These are phyloP conservation scores for Coracias cyanogaster DNA, from an alignment of 2,797 vertebrate species.

Conservation along the genomic window DNA sequence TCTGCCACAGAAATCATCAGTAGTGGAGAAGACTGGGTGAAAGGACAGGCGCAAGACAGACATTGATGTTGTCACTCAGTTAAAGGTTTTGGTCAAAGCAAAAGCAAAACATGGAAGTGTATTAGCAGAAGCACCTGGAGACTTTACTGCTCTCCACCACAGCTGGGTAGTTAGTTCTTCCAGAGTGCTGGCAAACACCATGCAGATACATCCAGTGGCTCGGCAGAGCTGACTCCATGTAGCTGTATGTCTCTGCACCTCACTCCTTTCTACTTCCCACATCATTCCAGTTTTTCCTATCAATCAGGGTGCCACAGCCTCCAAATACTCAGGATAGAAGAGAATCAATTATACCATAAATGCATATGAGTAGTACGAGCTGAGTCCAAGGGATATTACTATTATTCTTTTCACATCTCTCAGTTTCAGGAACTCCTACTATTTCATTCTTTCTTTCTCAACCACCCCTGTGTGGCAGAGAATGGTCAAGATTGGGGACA, in stretches of 20 bases:
- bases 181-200: slow-evolving; percentile 43
- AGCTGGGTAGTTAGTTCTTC: slow-evolving; percentile 45
- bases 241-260: slow-evolving; percentile 50
- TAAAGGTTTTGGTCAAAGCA: background rate
- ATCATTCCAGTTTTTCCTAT: slow-evolving; percentile 40
- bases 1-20: background rate
- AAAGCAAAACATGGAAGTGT: slow-evolving; percentile 19
- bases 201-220: slow-evolving; percentile 40
- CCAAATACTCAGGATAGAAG: slow-evolving; percentile 63
- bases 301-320: slow-evolving; percentile 36
- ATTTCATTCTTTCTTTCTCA: background rate
- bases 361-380: background rate
- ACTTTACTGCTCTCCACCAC: slow-evolving; percentile 35
- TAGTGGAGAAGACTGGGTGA: background rate
- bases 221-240: slow-evolving; percentile 32
- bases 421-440: background rate
- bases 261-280: slow-evolving; percentile 49
- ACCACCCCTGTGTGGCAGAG: background rate
- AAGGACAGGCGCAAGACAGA: background rate
- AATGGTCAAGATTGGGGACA: background rate
- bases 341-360: slow-evolving; percentile 17
- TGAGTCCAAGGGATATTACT: background rate
- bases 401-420: background rate
- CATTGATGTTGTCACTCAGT: background rate
- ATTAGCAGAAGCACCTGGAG: slow-evolving; percentile 45